These are phyloP conservation scores for Catostomus latipinnis DNA, from an alignment of 2,797 vertebrate genomes.

Conservation along the genomic window DNA sequence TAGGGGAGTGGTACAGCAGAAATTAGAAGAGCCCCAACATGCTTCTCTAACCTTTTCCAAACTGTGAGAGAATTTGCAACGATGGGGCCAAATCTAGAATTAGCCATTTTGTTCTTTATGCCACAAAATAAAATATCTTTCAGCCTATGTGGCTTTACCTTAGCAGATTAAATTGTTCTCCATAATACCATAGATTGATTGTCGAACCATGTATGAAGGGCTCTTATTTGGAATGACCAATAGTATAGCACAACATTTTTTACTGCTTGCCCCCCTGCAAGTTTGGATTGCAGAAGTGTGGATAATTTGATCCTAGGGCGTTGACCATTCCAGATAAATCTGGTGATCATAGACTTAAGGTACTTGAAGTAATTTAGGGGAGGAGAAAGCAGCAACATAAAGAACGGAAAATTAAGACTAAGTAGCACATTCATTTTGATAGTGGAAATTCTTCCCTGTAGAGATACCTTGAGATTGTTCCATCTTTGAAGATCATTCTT, in stretches of 20 bases:
- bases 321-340: too few relatives aligned
- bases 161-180: background rate
- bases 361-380: too few relatives aligned
- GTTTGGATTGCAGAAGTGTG: background rate
- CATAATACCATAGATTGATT: background rate
- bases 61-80: background rate
- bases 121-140: background rate
- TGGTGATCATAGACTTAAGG: too few relatives aligned
- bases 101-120: background rate
- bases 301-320: background rate
- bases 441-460: too few relatives aligned
- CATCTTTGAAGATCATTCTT: too few relatives aligned
- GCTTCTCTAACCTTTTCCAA: too few relatives aligned
- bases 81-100: background rate
- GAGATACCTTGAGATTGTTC: too few relatives aligned
- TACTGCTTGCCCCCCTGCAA: background rate
- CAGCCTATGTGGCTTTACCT: background rate
- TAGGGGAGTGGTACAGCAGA: too few relatives aligned
- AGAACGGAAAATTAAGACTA: too few relatives aligned
- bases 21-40: too few relatives aligned
- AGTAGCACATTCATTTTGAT: too few relatives aligned
- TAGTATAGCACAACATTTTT: background rate
- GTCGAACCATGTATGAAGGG: background rate
- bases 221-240: background rate
- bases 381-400: too few relatives aligned